Percentiles rank a stretch among this genome's conserved stretches.
Conservation (phyloP, 2,113 vertebrate genomes). For the Motacilla tschutschensis region DNA sequence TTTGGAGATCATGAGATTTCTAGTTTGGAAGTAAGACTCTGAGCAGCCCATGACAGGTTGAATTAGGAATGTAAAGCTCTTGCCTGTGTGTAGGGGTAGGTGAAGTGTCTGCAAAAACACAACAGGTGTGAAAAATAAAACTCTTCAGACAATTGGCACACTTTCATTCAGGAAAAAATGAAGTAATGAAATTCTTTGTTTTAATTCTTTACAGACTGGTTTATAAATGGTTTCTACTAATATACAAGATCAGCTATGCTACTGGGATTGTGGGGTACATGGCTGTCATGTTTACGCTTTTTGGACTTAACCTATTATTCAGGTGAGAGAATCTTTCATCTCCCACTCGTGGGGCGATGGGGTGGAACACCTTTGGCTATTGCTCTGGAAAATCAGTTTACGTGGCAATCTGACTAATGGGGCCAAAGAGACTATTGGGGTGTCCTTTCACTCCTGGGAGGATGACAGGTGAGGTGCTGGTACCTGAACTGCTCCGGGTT, state of each 20-base stretch:
- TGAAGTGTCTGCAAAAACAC: neutral
- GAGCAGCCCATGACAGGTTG: fast-evolving
- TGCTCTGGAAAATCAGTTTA: neutral
- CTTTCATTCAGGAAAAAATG: neutral
- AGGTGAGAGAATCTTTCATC: constrained; percentile 77
- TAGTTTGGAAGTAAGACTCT: neutral
- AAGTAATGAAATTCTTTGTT: neutral
- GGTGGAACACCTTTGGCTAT: fast-evolving
- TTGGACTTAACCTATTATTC: constrained; percentile 95
- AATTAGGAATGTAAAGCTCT: neutral
- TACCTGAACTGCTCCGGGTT: neutral
- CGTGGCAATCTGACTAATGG: too few species aligned
- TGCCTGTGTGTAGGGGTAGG: fast-evolving
- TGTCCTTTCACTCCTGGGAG: neutral
- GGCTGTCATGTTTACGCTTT: constrained; percentile 97
- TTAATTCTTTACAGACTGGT: constrained; percentile 79
- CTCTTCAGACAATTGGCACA: fast-evolving
- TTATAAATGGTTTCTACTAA: constrained; percentile 97
- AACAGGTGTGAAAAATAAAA: neutral
- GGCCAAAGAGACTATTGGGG: neutral
- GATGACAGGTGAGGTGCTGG: neutral
- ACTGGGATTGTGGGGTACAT: constrained; percentile 93
- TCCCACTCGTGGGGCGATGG: fast-evolving
- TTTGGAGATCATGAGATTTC: neutral
- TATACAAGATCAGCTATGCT: constrained; percentile 97